phyloP scores from a whole-genome alignment of 1,140 invertebrate species.

The Drosophila leontia region DNA sequence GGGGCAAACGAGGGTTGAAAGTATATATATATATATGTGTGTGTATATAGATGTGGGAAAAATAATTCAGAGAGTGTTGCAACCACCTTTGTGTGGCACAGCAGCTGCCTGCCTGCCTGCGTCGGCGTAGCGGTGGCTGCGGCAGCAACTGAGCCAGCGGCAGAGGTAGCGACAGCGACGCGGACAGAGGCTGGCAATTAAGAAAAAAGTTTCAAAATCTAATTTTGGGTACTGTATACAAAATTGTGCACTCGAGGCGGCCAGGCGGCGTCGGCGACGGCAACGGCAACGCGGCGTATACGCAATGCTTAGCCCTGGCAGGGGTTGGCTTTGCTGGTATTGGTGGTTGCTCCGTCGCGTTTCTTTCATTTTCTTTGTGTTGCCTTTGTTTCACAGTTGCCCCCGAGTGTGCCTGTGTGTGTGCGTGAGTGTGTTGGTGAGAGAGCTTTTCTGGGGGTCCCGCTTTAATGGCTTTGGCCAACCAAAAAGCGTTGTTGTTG shows the following conservation, averaged over 20 bases:
- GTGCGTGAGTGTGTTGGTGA: slow-evolving; percentile 29
- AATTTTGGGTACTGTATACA: slow-evolving; percentile 84
- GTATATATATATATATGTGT: slow-evolving; percentile 5
- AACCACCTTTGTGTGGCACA: slow-evolving; percentile 71
- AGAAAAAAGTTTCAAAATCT: slow-evolving; percentile 84
- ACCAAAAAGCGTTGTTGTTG: slow-evolving; percentile 81
- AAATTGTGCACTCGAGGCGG: slow-evolving; percentile 81
- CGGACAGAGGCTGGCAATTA: slow-evolving; percentile 70
- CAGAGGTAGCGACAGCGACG: background rate
- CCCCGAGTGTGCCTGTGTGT: slow-evolving; percentile 24
- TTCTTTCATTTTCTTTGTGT: slow-evolving; percentile 84
- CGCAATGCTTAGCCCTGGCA: slow-evolving; percentile 28
- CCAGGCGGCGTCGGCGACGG: slow-evolving; percentile 10
- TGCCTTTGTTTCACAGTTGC: slow-evolving; percentile 82
- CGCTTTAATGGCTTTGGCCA: slow-evolving; percentile 67
- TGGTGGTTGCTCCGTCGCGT: slow-evolving; percentile 74
- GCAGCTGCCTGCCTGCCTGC: slow-evolving; percentile 23
- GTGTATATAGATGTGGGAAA: slow-evolving; percentile 9
- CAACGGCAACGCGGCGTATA: slow-evolving; percentile 59
- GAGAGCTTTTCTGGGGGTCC: slow-evolving; percentile 55
- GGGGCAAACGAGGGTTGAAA: slow-evolving; percentile 70
- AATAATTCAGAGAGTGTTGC: slow-evolving; percentile 72
- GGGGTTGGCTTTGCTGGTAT: slow-evolving; percentile 30
- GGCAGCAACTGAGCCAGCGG: slow-evolving; percentile 10
- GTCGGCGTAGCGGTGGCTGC: slow-evolving; percentile 11